Evolutionary conservation across 92 coral and sea anemone genomes (phyloP).

Genomic region (Zoanthus sociatus): DNA sequence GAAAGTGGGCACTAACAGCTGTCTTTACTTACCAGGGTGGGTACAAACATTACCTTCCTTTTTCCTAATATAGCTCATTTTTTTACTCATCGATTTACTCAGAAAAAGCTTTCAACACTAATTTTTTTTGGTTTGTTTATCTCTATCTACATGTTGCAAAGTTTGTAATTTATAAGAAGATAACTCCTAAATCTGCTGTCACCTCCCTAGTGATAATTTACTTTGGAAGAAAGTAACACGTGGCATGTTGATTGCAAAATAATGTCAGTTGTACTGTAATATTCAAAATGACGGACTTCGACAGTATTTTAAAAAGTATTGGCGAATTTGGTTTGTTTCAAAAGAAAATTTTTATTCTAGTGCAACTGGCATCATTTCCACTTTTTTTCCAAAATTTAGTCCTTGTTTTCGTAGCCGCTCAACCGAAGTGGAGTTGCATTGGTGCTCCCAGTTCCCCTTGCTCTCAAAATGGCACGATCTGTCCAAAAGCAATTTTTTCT

Average conservation of each 20-base stretch:
- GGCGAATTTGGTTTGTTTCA: conserved; percentile 81
- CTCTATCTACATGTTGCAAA: background rate
- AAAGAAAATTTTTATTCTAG: conserved; percentile 49
- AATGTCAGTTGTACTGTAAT: background rate
- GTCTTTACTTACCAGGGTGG: background rate
- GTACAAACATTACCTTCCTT: background rate
- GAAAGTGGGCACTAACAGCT: conserved; percentile 9
- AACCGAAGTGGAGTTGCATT: conserved; percentile 55
- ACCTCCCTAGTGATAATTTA: background rate
- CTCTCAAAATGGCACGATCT: conserved; percentile 57
- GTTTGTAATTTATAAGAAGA: background rate
- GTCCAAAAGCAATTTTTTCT: conserved; percentile 53
- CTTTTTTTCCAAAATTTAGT: conserved; percentile 65
- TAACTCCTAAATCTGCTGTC: background rate
- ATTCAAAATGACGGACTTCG: conserved; percentile 62
- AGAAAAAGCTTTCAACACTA: background rate
- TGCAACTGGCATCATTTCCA: conserved; percentile 56
- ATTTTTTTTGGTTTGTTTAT: background rate
- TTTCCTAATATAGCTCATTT: background rate
- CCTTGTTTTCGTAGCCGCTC: conserved; percentile 63
- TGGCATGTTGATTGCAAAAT: background rate
- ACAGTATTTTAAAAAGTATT: conserved; percentile 54
- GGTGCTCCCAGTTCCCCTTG: conserved; percentile 38
- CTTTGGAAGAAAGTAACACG: background rate
- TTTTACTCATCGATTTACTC: background rate